These are phyloP conservation scores for Polydrusus cervinus DNA, from an alignment of 2,888 invertebrate genomes.

Conservation along the genomic window DNA sequence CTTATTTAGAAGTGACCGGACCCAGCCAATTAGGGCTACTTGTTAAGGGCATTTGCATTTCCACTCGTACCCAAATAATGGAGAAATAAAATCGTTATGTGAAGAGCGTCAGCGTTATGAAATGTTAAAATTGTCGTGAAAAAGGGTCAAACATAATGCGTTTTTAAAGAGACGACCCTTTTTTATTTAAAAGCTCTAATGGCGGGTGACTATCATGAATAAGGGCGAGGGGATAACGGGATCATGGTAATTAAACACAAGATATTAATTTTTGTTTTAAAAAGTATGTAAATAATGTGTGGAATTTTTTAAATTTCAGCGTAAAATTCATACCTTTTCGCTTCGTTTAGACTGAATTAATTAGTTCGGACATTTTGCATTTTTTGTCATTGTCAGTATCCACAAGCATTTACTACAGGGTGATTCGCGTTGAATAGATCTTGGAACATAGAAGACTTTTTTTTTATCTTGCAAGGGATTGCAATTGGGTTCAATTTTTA, in stretches of 20 bases:
- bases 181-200: constrained; percentile 37
- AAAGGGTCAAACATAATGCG: constrained; percentile 35
- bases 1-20: constrained; percentile 25
- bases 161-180: constrained; percentile 40
- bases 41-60: constrained; percentile 40
- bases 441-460: no score
- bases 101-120: constrained; percentile 22
- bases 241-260: constrained; percentile 37
- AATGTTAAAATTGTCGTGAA: constrained; percentile 39
- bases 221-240: constrained; percentile 20
- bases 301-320: constrained; percentile 1
- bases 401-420: background rate
- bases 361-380: background rate
- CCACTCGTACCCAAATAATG: constrained; percentile 25
- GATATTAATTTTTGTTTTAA: constrained; percentile 20
- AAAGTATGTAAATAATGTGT: constrained; percentile 13
- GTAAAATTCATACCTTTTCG: constrained; percentile 1
- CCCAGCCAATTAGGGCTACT: constrained; percentile 36
- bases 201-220: constrained; percentile 21
- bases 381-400: background rate
- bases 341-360: background rate
- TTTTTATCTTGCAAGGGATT: no score
- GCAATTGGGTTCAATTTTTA: no score
- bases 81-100: constrained; percentile 43
- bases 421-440: no score